These are phyloP conservation scores for Tachysurus vachellii DNA, from an alignment of 2,113 vertebrate species.

Conservation along the genomic window DNA sequence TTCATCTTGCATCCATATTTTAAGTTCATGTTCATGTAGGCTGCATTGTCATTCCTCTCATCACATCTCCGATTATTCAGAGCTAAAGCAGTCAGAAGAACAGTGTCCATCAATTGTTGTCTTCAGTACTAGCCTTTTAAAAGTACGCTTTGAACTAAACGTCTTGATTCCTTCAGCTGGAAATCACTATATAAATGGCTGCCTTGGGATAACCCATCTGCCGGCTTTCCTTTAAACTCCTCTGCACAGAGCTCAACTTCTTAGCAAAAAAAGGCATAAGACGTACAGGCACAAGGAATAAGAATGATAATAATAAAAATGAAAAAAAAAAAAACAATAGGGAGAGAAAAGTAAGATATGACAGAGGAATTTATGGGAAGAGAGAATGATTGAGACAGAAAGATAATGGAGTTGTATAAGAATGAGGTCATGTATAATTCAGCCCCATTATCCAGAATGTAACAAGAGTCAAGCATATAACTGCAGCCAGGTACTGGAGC, in stretches of 20 bases:
- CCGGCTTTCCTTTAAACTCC: neutral
- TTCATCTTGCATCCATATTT: neutral
- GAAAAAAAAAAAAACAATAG: neutral
- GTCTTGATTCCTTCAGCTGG: neutral
- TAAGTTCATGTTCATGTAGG: neutral
- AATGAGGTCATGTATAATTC: conserved; percentile 74
- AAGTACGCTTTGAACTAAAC: neutral
- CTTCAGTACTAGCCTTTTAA: neutral
- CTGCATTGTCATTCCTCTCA: neutral
- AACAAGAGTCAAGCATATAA: conserved; percentile 62
- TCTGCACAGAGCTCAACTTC: neutral
- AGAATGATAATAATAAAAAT: neutral
- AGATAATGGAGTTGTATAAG: conserved; percentile 50
- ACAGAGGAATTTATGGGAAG: neutral
- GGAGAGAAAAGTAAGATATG: conserved; percentile 16
- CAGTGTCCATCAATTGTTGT: neutral
- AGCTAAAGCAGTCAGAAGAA: neutral
- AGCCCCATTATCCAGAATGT: conserved; percentile 61
- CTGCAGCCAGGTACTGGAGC: conserved; percentile 43
- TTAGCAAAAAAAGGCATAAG: neutral
- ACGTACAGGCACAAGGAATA: neutral
- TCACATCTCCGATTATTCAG: neutral
- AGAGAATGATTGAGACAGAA: conserved; percentile 25
- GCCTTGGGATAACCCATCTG: neutral
- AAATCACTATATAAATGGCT: neutral